Conservation (phyloP, 2,888 invertebrate genomes). For the Dynastes grantii region DNA sequence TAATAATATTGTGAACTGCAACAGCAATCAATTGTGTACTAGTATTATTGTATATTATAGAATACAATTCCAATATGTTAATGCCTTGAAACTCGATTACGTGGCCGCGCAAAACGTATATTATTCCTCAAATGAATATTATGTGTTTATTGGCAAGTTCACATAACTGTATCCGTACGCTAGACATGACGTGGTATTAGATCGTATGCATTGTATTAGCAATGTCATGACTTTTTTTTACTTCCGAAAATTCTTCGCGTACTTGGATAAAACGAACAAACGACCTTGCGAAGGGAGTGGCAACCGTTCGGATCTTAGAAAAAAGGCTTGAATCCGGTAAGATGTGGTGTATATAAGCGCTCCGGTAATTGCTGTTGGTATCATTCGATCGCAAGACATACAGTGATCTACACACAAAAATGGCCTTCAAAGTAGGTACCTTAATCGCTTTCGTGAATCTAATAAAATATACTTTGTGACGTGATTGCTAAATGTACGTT, state of each 20-base stretch:
- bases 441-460: not conserved
- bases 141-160: constrained; percentile 9
- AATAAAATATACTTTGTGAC: not conserved
- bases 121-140: not conserved
- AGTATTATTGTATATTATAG: too few species aligned
- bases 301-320: constrained; percentile 27
- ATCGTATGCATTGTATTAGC: constrained; percentile 15
- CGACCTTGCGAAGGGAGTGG: constrained; percentile 47
- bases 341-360: constrained; percentile 32
- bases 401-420: constrained; percentile 51
- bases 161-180: constrained; percentile 24
- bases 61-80: too few species aligned
- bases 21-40: too few species aligned
- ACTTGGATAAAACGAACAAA: constrained; percentile 19
- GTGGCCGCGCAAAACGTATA: too few species aligned
- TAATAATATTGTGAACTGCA: too few species aligned
- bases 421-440: constrained; percentile 55
- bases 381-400: constrained; percentile 63
- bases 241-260: constrained; percentile 43
- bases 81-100: too few species aligned
- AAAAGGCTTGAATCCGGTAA: constrained; percentile 45
- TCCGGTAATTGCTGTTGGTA: constrained; percentile 28
- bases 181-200: constrained; percentile 18
- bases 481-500: not conserved
- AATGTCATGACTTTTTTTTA: constrained; percentile 37